Evolutionary conservation across 2,888 invertebrate species (phyloP), one percentile per base, ranked within the genome.

Genomic region (Acrocyrtus sp.): DNA sequence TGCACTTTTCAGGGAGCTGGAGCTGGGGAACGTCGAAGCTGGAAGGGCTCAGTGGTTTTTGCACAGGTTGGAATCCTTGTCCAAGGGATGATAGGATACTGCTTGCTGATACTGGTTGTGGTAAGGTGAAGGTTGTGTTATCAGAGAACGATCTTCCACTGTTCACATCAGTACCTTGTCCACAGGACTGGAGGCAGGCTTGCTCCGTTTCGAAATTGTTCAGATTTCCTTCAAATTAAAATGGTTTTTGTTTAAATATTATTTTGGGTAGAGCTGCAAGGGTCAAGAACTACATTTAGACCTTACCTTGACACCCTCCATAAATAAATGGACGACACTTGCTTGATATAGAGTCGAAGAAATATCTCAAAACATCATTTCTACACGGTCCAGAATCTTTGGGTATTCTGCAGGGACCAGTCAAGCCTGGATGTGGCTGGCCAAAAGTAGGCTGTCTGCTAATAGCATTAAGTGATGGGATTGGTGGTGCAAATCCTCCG

Each of bases 291-390:
- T n/a, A n/a, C n/a, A n/a, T n/a, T n/a, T n/a, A n/a, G n/a, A 43
- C 17, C 26, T n/a, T 63, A 72, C 63, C 80, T 63, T 78, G 77
- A 68, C 81, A 81, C 1, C 81, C 81, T 17, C 80, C 79, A 60
- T 70, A 81, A 66, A 81, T 81, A 50, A 81, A 81, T 17, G 79
- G 79, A 29, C 80, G 43, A 43, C 81, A 81, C 65, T 75, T 77
- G 10, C 62, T 48, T n/a, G 65, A 34, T 17, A 26, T 21, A 0
- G 62, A 24, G 45, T 81, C 81, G 65, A 73, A 81, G 70, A 79
- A 81, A 19, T 81, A 80, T 2, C 81, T 62, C 19, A 81, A 66
- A 26, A 74, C 72, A 47, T 81, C 81, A 57, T 70, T 79, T 53
- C 73, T 61, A 56, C 81, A 81, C 21, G 81, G 81, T 10, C 81